These are phyloP conservation scores for Steinernema carpocapsae DNA, from an alignment of 2,888 invertebrate species.

Conservation along the genomic window DNA sequence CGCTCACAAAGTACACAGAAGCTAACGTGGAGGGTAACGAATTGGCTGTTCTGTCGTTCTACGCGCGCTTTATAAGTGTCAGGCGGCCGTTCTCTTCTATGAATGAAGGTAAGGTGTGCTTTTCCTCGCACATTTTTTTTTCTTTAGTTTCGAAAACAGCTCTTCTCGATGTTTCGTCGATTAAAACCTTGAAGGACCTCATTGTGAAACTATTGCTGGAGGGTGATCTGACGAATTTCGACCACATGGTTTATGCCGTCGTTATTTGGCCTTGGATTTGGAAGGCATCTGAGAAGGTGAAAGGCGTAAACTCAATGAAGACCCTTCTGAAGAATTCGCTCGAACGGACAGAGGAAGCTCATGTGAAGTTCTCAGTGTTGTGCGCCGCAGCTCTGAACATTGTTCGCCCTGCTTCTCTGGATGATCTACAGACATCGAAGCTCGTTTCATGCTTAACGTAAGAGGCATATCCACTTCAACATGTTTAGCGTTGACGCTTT, in stretches of 20 bases:
- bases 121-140: constrained; percentile 36
- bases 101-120: neutral
- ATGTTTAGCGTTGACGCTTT: neutral
- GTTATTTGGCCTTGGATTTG: constrained; percentile 38
- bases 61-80: neutral
- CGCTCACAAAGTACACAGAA: constrained; percentile 15
- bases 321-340: too few relatives aligned
- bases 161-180: neutral
- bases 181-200: neutral
- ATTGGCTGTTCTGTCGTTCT: neutral
- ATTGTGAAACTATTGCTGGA: neutral
- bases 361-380: neutral
- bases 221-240: neutral
- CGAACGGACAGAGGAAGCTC: too few relatives aligned
- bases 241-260: neutral
- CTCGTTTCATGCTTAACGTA: too few relatives aligned
- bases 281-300: neutral
- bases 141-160: neutral
- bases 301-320: neutral
- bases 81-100: neutral
- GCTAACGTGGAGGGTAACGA: constrained; percentile 33
- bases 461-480: too few relatives aligned
- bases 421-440: too few relatives aligned
- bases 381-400: neutral
- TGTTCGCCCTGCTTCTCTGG: neutral